Evolutionary conservation across 2,888 invertebrate species (phyloP).

Genomic region (Caenorhabditis panamensis): DNA sequence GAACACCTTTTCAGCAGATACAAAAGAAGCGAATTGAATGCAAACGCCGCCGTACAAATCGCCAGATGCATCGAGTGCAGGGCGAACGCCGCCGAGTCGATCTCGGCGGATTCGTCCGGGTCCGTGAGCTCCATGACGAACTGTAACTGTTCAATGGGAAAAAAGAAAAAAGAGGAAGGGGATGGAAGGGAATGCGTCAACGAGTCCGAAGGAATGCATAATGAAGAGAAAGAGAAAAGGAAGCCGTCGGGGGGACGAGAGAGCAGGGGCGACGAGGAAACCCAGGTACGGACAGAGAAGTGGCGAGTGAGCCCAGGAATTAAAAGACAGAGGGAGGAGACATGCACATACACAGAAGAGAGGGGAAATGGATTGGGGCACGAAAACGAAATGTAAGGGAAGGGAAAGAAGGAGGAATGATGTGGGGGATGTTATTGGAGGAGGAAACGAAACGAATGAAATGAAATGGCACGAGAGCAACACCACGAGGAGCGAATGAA

Average conservation of each 20-base stretch:
- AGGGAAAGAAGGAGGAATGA: not conserved
- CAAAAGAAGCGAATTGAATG: conserved; percentile 46
- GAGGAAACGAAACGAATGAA: not conserved
- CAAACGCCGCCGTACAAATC: conserved; percentile 39
- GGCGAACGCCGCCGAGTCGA: conserved; percentile 41
- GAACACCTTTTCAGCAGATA: conserved; percentile 42
- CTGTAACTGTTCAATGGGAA: not conserved
- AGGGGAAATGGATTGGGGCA: not conserved
- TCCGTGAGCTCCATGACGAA: conserved; percentile 41
- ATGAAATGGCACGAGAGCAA: conserved; percentile 10
- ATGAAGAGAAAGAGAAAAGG: conserved; percentile 36
- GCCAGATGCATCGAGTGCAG: conserved; percentile 53
- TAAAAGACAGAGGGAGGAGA: conserved; percentile 17
- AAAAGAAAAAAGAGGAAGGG: not conserved
- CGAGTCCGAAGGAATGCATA: conserved; percentile 47
- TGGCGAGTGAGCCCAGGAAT: conserved; percentile 14
- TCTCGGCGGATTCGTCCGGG: conserved; percentile 24
- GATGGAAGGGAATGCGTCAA: conserved; percentile 37
- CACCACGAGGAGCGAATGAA: not conserved
- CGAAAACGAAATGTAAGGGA: conserved; percentile 12
- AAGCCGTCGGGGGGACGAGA: not conserved
- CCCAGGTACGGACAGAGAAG: not conserved
- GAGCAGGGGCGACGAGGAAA: conserved; percentile 4
- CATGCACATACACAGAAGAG: not conserved
- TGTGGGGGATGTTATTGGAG: conserved; percentile 19